phyloP scores from a whole-genome alignment of 30 jellyfish, hydroid and myxozoan species.

The Pelagia noctiluca region DNA sequence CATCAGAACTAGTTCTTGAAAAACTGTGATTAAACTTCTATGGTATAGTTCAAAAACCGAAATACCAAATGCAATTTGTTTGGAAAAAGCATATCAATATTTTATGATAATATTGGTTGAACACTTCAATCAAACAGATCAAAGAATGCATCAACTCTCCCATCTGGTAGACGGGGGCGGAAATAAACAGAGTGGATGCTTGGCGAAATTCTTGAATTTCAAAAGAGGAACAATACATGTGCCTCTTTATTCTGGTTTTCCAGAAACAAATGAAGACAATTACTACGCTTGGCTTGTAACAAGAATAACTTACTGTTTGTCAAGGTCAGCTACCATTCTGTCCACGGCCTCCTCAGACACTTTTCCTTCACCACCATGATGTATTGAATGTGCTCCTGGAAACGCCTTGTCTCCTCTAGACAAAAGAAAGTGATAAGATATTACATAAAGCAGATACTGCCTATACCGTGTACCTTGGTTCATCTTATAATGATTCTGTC shows the following conservation, averaged over 20 bases:
- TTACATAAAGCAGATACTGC: background rate
- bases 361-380: constrained; percentile 86
- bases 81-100: no score
- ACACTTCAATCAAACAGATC: no score
- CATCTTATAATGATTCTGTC: no score
- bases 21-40: no score
- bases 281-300: background rate
- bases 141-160: no score
- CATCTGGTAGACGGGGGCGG: no score
- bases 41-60: no score
- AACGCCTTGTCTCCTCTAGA: constrained; percentile 85
- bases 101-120: no score
- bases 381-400: constrained; percentile 87
- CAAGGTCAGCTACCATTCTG: constrained; percentile 94
- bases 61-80: no score
- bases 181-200: background rate
- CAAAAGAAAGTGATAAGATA: background rate
- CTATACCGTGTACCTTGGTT: no score
- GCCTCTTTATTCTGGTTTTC: background rate
- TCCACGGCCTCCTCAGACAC: constrained; percentile 88
- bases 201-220: background rate
- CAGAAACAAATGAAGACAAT: no score
- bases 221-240: background rate
- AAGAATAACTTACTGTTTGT: constrained; percentile 81
- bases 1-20: no score